These are phyloP conservation scores for Mechanitis messenoides DNA, from an alignment of 2,888 invertebrate genomes.

Conservation along the genomic window DNA sequence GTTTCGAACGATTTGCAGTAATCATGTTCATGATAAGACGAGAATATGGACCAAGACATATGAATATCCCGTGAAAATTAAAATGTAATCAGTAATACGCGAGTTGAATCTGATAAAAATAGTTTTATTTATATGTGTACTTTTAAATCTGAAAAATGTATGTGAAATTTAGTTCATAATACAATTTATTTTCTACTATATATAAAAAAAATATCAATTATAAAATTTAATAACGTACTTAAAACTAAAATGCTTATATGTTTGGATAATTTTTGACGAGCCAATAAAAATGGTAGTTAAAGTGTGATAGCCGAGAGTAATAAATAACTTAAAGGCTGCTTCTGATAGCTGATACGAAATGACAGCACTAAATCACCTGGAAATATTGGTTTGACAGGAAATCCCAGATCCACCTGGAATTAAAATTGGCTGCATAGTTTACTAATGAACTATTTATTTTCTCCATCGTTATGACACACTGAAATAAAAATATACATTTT, in stretches of 20 bases:
- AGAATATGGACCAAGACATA: too few species aligned
- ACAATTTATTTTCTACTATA: not conserved
- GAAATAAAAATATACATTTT: too few species aligned
- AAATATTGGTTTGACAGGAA: slow-evolving; percentile 21
- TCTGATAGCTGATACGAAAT: slow-evolving; percentile 16
- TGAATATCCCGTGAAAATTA: too few species aligned
- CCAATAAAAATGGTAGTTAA: slow-evolving; percentile 11
- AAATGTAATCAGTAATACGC: too few species aligned
- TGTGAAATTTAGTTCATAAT: too few species aligned
- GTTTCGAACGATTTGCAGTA: too few species aligned
- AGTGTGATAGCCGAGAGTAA: slow-evolving; percentile 12
- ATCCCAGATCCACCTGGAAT: not conserved
- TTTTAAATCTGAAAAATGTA: too few species aligned
- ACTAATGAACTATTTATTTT: too few species aligned
- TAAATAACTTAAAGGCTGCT: slow-evolving; percentile 17
- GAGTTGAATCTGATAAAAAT: too few species aligned
- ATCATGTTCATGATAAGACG: too few species aligned
- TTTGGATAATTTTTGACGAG: slow-evolving; percentile 8
- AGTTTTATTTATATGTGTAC: too few species aligned
- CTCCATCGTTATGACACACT: too few species aligned
- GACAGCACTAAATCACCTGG: slow-evolving; percentile 22
- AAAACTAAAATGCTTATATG: not conserved
- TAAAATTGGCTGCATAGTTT: not conserved
- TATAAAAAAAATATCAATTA: not conserved
- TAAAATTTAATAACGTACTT: not conserved